A percentile compares a stretch with the other conserved stretches of the same genome.
Evolutionary conservation across 2,888 invertebrate genomes (phyloP).

Genomic region (Caenorhabditis doughertyi): DNA sequence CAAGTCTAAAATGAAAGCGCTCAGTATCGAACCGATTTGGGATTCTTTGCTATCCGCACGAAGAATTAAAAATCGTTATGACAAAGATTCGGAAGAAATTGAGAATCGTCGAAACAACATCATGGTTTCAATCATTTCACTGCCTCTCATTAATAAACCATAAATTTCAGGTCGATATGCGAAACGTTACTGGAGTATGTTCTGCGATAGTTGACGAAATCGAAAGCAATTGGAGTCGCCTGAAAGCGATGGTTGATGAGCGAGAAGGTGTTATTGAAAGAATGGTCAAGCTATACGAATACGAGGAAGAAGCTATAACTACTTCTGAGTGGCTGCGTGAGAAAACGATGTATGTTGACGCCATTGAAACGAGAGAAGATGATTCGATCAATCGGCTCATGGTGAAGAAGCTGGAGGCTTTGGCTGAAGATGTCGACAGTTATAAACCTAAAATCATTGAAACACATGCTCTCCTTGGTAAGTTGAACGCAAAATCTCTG

Average conservation of each 20-base stretch:
- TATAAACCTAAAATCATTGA: conserved; percentile 45
- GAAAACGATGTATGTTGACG: conserved; percentile 46
- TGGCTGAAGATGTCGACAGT: conserved; percentile 47
- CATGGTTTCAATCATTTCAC: conserved; percentile 9
- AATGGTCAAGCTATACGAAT: conserved; percentile 50
- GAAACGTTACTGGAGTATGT: not conserved
- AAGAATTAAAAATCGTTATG: conserved; percentile 39
- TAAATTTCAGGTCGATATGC: not conserved
- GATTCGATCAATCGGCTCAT: conserved; percentile 44
- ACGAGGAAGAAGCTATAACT: conserved; percentile 42
- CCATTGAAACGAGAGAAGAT: conserved; percentile 46
- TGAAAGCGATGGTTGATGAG: conserved; percentile 55
- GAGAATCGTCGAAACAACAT: conserved; percentile 45
- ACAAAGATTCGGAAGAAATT: conserved; percentile 59
- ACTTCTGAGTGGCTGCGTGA: conserved; percentile 52
- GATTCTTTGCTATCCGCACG: conserved; percentile 41
- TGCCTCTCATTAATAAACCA: not conserved
- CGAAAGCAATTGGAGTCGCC: conserved; percentile 45
- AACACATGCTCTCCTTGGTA: conserved; percentile 45
- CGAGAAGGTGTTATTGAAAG: conserved; percentile 39
- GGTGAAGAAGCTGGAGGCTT: conserved; percentile 49
- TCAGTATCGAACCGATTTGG: conserved; percentile 29
- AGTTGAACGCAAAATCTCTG: not conserved
- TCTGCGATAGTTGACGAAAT: conserved; percentile 38
- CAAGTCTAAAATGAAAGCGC: conserved; percentile 24